Evolutionary conservation across 2,113 vertebrate species (phyloP), one percentile per base, ranked within the genome.

Genomic region (Pollimyrus isidori): DNA sequence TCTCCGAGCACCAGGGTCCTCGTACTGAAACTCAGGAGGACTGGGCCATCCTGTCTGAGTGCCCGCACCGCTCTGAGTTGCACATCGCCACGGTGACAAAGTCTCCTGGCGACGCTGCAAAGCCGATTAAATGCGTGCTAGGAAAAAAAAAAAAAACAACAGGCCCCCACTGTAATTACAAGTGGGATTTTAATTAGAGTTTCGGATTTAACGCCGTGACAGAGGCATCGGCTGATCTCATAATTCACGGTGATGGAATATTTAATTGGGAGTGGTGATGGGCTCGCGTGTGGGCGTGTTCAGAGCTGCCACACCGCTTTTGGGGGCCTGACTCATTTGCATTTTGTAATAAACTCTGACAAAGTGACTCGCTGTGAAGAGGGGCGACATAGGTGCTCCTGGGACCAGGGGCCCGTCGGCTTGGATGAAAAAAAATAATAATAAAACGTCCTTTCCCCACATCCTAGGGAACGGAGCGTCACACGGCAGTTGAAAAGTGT

Each of bases 171-270:
- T 80, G 87, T 89, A 87, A 89, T 89, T 87, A 76, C 85, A 23
- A 49, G 58, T 35, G 26, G 48, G 48, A 87, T 52, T 87, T 89
- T 89, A 89, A 86, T 89, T 89, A 89, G 56, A 86, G 58, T 80
- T 46, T 86, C 6, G 42, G 42, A 48, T 89, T 56, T 84, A 42
- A 48, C 58, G 65, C 19, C 23, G 2, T 6, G 49, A 76, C n/a
- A 7, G 39, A 62, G 9, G 62, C 89, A 73, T 56, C 39, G 84
- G 26, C 62, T 42, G 19, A 48, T 76, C 62, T 89, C 35, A 52
- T 65, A 86, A 65, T 86, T 89, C 39, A 35, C 48, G 46, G 65
- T 62, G 56, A 87, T 87, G 86, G 89, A 53, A 87, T 69, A 89
- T 73, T 89, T 26, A 45, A 87, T 53, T 53, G 30, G 45, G 9